Conservation (phyloP, 1,140 invertebrate genomes). For the Saxidomus purpurata region DNA sequence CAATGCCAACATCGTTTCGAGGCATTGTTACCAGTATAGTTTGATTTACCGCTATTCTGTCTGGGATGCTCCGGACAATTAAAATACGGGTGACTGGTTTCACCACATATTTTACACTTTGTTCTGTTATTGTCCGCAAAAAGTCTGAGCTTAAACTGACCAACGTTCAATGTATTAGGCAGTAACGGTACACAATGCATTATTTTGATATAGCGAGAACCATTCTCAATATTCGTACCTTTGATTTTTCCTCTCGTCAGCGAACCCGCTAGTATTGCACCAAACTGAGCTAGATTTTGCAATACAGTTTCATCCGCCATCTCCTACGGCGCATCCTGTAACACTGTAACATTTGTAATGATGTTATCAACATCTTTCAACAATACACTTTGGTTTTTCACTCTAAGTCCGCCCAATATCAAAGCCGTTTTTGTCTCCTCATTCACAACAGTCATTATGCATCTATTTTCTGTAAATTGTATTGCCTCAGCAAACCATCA, state of each 20-base stretch:
- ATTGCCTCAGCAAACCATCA: no score
- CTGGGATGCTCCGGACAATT: background rate
- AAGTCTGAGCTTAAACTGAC: background rate
- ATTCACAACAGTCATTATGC: no score
- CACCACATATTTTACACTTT: background rate
- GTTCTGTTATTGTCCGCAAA: background rate
- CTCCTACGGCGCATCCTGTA: no score
- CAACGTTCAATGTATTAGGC: background rate
- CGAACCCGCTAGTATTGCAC: background rate
- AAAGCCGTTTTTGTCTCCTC: no score
- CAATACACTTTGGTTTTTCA: no score
- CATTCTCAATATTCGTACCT: background rate
- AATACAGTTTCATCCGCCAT: background rate
- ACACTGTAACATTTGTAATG: no score
- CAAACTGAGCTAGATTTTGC: background rate
- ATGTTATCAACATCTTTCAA: no score
- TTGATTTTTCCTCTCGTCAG: background rate
- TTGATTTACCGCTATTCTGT: no score
- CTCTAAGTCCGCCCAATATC: no score
- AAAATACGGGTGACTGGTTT: background rate
- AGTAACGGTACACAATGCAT: background rate
- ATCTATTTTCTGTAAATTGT: no score
- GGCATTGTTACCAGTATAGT: no score
- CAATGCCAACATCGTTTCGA: no score
- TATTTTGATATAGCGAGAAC: background rate